Base-by-base conservation (phyloP, 2,113 vertebrate genomes). In the Dromas ardeola region DNA sequence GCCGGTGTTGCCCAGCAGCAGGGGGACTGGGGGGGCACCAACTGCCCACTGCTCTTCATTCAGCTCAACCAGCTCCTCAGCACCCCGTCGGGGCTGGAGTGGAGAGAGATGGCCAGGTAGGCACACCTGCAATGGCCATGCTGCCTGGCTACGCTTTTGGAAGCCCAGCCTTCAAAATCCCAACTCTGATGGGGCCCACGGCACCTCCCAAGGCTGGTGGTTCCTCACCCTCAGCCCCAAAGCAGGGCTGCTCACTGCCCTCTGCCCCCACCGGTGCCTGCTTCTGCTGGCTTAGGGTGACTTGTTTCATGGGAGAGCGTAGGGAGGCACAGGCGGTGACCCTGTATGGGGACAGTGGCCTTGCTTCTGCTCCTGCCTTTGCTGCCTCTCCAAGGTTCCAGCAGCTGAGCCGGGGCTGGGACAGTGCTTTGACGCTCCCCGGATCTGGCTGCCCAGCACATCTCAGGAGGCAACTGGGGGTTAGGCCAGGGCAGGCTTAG, bases 41-140 rank as follows among this genome's bases (percentile, higher is more conserved):
- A n/a, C 71, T 63, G 47, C 45, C 96, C 96, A 0, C 78, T 72
- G 49, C 98, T 98, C 81, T 99, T 99, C 93, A 92, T 98, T 89
- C 98, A 99, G 90, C 96, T 98, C 70, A 98, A 98, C 53, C 98
- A 98, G 42, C 97, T 98, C 50, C 65, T 98, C 77, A 95, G 94
- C 69, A 96, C 81, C 53, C 90, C 97, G 0, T 85, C 90, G 1
- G 97, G 95, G 9, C 73, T 88, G 56, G 76, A 97, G 65, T 99
- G 98, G 98, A 98, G 93, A 88, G 97, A 99, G 93, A 98, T 63
- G 2, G 97, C 97, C 97, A 98, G 98, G 98, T 98, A 96, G 62
- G 97, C 40, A n/a, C 1, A 1, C 5, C 63, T 29, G 69, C 10
- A 15, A 92, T 55, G 84, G n/a, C 21, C 34, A 27, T 20, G 36